phyloP scores from a whole-genome alignment of 2,113 vertebrate genomes.

The Trogon surrucura region DNA sequence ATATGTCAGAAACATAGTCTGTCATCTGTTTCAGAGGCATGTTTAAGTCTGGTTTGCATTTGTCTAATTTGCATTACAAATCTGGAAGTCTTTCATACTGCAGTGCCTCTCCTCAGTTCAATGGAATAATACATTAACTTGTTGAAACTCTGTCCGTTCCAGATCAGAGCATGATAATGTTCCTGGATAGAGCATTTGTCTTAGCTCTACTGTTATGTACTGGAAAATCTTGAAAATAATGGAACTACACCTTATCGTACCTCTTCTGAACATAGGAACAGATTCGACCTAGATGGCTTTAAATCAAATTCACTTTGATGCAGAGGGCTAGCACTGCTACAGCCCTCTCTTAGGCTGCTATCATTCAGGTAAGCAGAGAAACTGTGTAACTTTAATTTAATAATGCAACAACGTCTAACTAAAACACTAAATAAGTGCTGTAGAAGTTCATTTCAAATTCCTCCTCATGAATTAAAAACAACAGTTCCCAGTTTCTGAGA shows the following conservation, averaged over 20 bases:
- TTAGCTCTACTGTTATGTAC: not conserved
- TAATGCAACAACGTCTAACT: not conserved
- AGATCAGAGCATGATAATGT: not conserved
- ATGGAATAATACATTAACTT: not conserved
- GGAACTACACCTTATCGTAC: not conserved
- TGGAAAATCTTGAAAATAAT: not conserved
- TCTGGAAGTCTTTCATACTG: not conserved
- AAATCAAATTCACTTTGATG: not conserved
- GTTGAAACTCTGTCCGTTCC: not conserved
- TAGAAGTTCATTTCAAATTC: not conserved
- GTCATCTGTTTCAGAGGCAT: not conserved
- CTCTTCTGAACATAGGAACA: not conserved
- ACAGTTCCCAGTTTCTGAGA: not conserved
- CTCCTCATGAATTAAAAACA: not conserved
- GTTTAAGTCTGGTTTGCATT: not conserved
- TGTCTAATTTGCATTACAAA: not conserved
- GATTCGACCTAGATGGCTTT: not conserved
- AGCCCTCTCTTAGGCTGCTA: not conserved
- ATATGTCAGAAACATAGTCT: not conserved
- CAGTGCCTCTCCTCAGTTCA: not conserved
- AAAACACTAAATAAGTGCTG: not conserved
- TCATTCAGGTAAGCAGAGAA: not conserved
- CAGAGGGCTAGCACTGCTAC: not conserved
- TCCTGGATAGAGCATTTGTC: not conserved
- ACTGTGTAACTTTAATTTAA: not conserved